A percentile compares a stretch with the other conserved stretches of the same genome.
These are phyloP conservation scores for Dendroctonus valens DNA, from an alignment of 1,140 invertebrate genomes.

Conservation along the genomic window DNA sequence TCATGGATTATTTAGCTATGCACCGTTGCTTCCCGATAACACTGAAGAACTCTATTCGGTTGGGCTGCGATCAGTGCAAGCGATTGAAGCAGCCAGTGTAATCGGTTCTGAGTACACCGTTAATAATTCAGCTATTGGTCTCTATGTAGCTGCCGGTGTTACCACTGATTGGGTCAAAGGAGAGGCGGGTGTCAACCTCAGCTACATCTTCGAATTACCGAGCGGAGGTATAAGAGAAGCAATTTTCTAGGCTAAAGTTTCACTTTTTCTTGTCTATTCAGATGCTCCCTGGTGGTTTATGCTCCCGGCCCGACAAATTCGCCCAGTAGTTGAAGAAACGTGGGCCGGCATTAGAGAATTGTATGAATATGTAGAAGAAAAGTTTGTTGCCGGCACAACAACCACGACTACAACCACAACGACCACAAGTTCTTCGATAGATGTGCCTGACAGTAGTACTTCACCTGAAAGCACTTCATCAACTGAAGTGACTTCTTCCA, in stretches of 20 bases:
- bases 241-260: no score
- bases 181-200: slow-evolving; percentile 62
- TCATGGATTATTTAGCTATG: no score
- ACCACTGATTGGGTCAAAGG: slow-evolving; percentile 71
- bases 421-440: no score
- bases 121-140: slow-evolving; percentile 61
- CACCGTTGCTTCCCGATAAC: slow-evolving; percentile 43
- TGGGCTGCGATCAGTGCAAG: slow-evolving; percentile 48
- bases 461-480: no score
- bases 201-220: slow-evolving; percentile 76
- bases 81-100: slow-evolving; percentile 47
- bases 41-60: slow-evolving; percentile 50
- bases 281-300: slow-evolving; percentile 63
- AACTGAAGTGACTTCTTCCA: no score
- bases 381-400: slow-evolving; percentile 13
- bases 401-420: no score
- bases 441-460: no score
- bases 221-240: slow-evolving; percentile 54
- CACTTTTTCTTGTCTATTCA: neutral
- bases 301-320: slow-evolving; percentile 66
- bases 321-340: slow-evolving; percentile 72
- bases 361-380: slow-evolving; percentile 53
- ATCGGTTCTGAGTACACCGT: slow-evolving; percentile 57
- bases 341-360: slow-evolving; percentile 72
- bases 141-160: slow-evolving; percentile 64